Percentiles rank a stretch among this genome's conserved stretches.
phyloP scores from a whole-genome alignment of 2,113 vertebrate species.

The Myotis davidii region DNA sequence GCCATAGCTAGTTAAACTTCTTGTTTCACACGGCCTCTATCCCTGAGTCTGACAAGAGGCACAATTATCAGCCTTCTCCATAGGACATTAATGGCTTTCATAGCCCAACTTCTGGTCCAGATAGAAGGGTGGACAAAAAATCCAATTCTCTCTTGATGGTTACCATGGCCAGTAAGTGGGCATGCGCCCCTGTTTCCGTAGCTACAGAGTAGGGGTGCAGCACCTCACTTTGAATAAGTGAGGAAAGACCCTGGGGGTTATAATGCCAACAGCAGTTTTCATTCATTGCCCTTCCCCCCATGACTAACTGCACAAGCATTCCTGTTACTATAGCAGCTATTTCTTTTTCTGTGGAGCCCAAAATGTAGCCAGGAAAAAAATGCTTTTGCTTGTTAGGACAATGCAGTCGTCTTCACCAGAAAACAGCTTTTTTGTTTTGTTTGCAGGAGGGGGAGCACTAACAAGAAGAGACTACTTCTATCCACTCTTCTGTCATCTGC shows the following conservation, averaged over 20 bases:
- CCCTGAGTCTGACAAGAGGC: constrained; percentile 50
- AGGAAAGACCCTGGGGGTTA: background rate
- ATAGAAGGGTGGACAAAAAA: constrained; percentile 23
- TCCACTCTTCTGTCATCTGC: background rate
- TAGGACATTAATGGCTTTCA: constrained; percentile 14
- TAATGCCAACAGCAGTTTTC: background rate
- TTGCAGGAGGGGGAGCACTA: background rate
- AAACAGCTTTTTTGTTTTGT: background rate
- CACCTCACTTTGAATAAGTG: background rate
- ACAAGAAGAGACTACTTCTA: background rate
- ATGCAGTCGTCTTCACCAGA: constrained; percentile 2
- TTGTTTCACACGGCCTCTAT: constrained; percentile 43
- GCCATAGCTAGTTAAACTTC: constrained; percentile 61
- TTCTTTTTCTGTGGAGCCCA: constrained; percentile 17
- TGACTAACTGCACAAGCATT: background rate
- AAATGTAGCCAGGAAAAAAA: constrained; percentile 3
- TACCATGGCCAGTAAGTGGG: background rate
- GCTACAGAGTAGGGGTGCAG: background rate
- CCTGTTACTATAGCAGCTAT: background rate
- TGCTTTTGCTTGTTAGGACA: constrained; percentile 1
- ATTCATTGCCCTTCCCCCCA: background rate
- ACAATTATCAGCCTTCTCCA: constrained; percentile 47
- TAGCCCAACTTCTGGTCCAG: background rate
- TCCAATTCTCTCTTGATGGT: background rate
- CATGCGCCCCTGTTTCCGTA: background rate